A percentile compares a stretch with the other conserved stretches of the same genome.
These are phyloP conservation scores for Casuarius casuarius DNA, from an alignment of 2,113 vertebrate genomes.

Conservation along the genomic window DNA sequence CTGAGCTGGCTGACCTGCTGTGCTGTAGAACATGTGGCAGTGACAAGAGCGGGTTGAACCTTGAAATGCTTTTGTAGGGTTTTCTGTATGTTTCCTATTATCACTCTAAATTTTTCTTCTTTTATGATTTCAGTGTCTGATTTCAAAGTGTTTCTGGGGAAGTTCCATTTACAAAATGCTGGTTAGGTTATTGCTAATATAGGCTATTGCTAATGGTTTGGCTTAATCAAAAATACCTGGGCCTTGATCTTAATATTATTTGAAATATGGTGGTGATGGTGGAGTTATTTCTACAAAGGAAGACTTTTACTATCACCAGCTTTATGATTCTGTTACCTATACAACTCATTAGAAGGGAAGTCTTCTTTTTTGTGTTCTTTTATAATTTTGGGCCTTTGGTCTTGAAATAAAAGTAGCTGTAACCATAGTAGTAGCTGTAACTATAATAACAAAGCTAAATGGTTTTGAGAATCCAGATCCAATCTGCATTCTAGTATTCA, in stretches of 20 bases:
- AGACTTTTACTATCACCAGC: not conserved
- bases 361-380: not conserved
- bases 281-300: not conserved
- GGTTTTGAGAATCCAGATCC: not conserved
- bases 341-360: not conserved
- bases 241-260: not conserved
- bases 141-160: not conserved
- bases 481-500: not conserved
- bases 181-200: not conserved
- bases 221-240: conserved; percentile 16
- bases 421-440: not conserved
- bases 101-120: not conserved
- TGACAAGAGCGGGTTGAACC: not conserved
- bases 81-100: conserved; percentile 27
- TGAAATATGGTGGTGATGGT: not conserved
- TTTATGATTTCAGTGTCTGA: not conserved
- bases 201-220: not conserved
- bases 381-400: not conserved
- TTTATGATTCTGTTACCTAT: not conserved
- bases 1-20: not conserved
- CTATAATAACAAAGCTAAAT: not conserved
- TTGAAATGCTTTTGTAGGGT: not conserved
- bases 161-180: conserved; percentile 9
- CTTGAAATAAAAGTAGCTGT: not conserved
- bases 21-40: not conserved